Conservation (phyloP, 2,888 invertebrate genomes). For the Anthrax anthrax region DNA sequence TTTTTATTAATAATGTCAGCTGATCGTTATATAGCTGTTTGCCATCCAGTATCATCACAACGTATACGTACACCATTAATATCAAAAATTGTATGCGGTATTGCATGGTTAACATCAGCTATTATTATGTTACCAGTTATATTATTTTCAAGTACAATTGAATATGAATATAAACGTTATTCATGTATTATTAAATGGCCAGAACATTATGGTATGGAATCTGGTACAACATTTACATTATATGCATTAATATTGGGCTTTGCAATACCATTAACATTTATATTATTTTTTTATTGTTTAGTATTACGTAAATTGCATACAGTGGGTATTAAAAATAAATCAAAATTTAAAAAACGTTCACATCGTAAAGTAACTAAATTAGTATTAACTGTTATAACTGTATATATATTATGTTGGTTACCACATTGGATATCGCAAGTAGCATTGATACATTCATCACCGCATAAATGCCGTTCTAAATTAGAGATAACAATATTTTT, state of each 20-base stretch:
- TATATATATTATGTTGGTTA: conserved; percentile 82
- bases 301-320: conserved; percentile 77
- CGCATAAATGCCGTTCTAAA: conserved; percentile 52
- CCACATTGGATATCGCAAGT: conserved; percentile 89
- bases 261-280: conserved; percentile 69
- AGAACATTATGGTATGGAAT: conserved; percentile 41
- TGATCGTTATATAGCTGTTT: conserved; percentile 84
- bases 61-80: conserved; percentile 75
- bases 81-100: conserved; percentile 66
- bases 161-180: conserved; percentile 42
- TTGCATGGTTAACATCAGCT: conserved; percentile 76
- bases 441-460: conserved; percentile 59
- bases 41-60: conserved; percentile 81
- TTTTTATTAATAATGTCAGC: conserved; percentile 88
- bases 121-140: conserved; percentile 81
- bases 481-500: conserved; percentile 69
- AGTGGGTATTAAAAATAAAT: conserved; percentile 78
- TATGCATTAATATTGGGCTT: conserved; percentile 81
- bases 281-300: conserved; percentile 75
- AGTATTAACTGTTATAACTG: conserved; percentile 80
- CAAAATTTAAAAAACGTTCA: conserved; percentile 80
- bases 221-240: conserved; percentile 72
- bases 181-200: conserved; percentile 77
- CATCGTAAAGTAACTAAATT: conserved; percentile 85
- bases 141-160: conserved; percentile 63